Evolutionary conservation across 2,797 vertebrate species (phyloP).

Genomic region (Dipus sagitta): DNA sequence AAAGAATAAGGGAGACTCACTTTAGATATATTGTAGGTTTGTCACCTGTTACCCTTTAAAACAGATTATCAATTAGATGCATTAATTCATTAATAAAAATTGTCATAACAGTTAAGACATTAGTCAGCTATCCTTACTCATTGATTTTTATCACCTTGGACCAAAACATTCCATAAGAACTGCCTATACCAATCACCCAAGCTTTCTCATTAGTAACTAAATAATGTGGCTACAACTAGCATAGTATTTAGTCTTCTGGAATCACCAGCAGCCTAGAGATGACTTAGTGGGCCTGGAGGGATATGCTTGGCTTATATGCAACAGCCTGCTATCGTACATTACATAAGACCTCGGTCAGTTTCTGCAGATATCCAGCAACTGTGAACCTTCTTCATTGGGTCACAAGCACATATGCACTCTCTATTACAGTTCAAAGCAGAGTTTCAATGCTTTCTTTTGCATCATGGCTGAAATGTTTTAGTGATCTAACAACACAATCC

Average conservation of each 20-base stretch:
- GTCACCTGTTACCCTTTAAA: background rate
- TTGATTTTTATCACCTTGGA: background rate
- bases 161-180: background rate
- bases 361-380: background rate
- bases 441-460: slow-evolving; percentile 66
- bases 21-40: slow-evolving; percentile 34
- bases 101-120: slow-evolving; percentile 53
- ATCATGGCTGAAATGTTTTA: slow-evolving; percentile 59
- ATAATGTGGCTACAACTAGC: background rate
- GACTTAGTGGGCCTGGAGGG: background rate
- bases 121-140: background rate
- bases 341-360: background rate
- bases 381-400: background rate
- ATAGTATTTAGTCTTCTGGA: background rate
- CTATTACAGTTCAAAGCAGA: slow-evolving; percentile 33
- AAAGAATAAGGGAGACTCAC: slow-evolving; percentile 17
- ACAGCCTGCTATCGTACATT: background rate
- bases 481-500: slow-evolving; percentile 37
- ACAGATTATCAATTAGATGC: slow-evolving; percentile 15
- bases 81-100: slow-evolving; percentile 47
- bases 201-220: background rate
- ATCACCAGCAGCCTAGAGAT: background rate
- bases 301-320: background rate
- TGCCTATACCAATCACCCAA: background rate
- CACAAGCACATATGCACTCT: slow-evolving; percentile 28